phyloP scores from a whole-genome alignment of 30 jellyfish, hydroid and myxozoan species.

The Pelagia noctiluca region DNA sequence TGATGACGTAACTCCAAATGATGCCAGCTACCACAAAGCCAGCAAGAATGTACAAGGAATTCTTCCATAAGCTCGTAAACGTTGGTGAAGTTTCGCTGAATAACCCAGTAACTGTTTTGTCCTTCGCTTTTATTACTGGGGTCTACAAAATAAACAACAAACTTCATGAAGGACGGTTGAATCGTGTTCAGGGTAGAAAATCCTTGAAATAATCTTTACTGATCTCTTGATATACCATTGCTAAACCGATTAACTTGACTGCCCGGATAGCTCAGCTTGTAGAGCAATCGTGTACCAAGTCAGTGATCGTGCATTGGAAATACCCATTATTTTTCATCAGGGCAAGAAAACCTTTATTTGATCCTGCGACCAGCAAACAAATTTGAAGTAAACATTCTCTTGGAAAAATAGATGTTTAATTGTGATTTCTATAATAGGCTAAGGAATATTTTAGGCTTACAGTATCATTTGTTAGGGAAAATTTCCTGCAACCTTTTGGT shows the following conservation, averaged over 20 bases:
- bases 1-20: constrained; percentile 25
- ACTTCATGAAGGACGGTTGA: neutral
- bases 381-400: no score
- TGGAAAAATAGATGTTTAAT: no score
- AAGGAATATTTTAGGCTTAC: no score
- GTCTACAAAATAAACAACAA: neutral
- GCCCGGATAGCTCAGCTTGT: neutral
- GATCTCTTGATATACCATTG: neutral
- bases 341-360: no score
- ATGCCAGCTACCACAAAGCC: constrained; percentile 18
- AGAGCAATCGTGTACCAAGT: neutral
- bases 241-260: neutral
- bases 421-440: no score
- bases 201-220: neutral
- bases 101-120: constrained; percentile 34
- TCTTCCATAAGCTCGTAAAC: constrained; percentile 8
- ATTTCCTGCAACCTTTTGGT: no score
- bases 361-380: no score
- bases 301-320: neutral
- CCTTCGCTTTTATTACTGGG: constrained; percentile 19
- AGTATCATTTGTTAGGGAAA: no score
- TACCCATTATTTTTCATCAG: no score
- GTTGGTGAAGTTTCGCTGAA: constrained; percentile 11
- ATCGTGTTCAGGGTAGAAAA: neutral
- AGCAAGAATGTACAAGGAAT: constrained; percentile 7